phyloP scores from a whole-genome alignment of 2,113 vertebrate genomes.

The Genyomyrus donnyi region DNA sequence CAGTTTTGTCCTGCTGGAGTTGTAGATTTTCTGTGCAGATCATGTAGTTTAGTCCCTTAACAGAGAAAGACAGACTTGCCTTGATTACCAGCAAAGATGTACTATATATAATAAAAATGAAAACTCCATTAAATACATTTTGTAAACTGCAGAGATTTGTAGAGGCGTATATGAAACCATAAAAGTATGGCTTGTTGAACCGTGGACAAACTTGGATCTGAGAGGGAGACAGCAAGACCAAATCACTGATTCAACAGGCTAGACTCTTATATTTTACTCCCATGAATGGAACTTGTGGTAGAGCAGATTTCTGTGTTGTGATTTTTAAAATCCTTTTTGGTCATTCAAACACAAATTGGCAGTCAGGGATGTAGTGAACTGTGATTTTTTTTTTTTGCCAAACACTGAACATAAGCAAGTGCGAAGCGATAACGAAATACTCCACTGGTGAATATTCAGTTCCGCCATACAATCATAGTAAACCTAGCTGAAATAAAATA shows the following conservation, averaged over 20 bases:
- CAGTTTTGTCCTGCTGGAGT: conserved; percentile 27
- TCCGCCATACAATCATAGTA: background rate
- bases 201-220: background rate
- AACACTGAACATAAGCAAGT: background rate
- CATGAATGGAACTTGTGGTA: background rate
- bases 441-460: background rate
- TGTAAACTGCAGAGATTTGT: conserved; percentile 1
- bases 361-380: background rate
- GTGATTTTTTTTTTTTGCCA: background rate
- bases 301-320: background rate
- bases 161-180: background rate
- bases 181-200: background rate
- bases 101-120: conserved; percentile 18
- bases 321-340: background rate
- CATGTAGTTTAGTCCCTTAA: conserved; percentile 26
- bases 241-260: background rate
- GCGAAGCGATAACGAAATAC: background rate
- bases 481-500: background rate
- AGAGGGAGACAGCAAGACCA: background rate
- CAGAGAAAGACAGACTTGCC: conserved; percentile 28
- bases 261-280: background rate
- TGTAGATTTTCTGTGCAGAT: conserved; percentile 27
- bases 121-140: conserved; percentile 8
- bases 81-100: background rate
- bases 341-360: background rate